Base-by-base conservation (phyloP, 2,888 invertebrate genomes). In the Autographa gamma region DNA sequence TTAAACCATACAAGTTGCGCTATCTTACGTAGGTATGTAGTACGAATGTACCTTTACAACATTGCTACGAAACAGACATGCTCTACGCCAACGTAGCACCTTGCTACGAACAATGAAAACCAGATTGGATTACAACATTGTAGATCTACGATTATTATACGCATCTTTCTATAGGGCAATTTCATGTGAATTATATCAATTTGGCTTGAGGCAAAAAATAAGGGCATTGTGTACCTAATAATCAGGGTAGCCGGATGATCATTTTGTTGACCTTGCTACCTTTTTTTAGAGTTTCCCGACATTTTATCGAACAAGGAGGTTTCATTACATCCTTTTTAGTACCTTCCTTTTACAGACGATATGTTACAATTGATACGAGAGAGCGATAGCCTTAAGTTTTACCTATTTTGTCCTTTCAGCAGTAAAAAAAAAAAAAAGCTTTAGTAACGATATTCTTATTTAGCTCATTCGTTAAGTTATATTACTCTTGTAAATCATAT, bases 11-110 rank as follows among this genome's bases (percentile, higher is more conserved):
- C 48, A n/a, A 16, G n/a, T 48, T 48, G 48, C n/a, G 48, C n/a
- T n/a, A 16, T 48, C 48, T 48, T n/a, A n/a, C 7, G 8, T 48
- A 48, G 1, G 8, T 48, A 48, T 7, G 6, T 48, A 48, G 6
- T 48, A n/a, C 7, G 5, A 48, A 48, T 48, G n/a, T 48, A 48
- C 16, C 48, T 48, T 48, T 48, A 16, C n/a, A 9, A 31, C 48
- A 6, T 38, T 66, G 48, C 56, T 62, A 38, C 38, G 54, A 59
- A 48, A 70, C 18, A 54, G 59, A 62, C 32, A 16, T n/a, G 2
- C 31, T 63, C 73, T 78, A 73, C 82, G 65, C 56, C 48, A 54
- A 14, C 76, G 82, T 73, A 75, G 66, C 70, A 65, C 58, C 48
- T 64, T 59, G 66, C 79, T 79, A 81, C 79, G 62, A 9, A 61